Base-by-base conservation (phyloP, 1,140 invertebrate species). In the Microplitis demolitor region DNA sequence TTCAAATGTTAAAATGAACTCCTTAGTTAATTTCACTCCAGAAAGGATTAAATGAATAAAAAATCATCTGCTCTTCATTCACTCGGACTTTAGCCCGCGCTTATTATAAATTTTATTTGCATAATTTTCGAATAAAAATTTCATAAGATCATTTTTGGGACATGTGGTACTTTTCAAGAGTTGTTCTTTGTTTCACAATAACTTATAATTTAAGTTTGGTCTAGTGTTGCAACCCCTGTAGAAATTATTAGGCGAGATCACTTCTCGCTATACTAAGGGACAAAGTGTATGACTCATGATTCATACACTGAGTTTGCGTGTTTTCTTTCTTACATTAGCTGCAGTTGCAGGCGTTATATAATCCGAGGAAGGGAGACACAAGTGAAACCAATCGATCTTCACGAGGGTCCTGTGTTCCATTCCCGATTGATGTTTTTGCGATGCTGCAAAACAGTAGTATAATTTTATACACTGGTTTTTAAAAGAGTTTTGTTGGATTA, bases 361-460 rank as follows among this genome's bases (percentile, higher is more conserved):
- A 64, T 33, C n/a, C n/a, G 13, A 11, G 37, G 35, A 66, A 24
- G n/a, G 6, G n/a, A 45, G 60, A 63, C 9, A 61, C n/a, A 35
- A 69, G 6, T 37, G 8, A 45, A 39, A 39, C 37, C 64, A 69
- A 68, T 75, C 71, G 75, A 39, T 76, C 14, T 78, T 66, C 76
- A 67, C 9, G 33, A 70, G 31, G 66, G 31, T 61, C 39, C 8
- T 50, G 13, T 50, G 14, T 51, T 9, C 66, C 74, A 80, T 80
- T 81, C 78, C 75, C 78, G 80, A 82, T 81, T 78, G 71, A 81
- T 82, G 79, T 71, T 61, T 72, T 39, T 64, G 66, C 62, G 60
- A 76, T 58, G 45, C 75, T 34, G 62, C 74, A 74, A 80, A 79
- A 74, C 75, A 75, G 74, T 71, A 78, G 74, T 80, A 77, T 79